phyloP scores from a whole-genome alignment of 2,888 invertebrate species.

The Amblyteles armatorius region DNA sequence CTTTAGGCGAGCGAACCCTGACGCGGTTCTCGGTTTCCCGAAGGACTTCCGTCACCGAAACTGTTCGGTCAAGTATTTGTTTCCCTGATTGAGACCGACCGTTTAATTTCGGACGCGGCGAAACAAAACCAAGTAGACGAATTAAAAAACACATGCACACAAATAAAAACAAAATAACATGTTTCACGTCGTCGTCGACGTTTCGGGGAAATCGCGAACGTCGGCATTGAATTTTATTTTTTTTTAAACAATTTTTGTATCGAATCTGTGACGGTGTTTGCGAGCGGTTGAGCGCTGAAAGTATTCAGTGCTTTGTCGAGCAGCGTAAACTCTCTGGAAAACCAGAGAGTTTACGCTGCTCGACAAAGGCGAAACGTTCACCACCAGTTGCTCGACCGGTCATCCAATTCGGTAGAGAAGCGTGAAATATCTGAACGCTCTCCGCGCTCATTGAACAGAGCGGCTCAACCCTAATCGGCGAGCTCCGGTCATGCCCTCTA shows the following conservation, averaged over 20 bases:
- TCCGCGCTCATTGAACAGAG: slow-evolving; percentile 19
- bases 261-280: slow-evolving; percentile 18
- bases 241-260: slow-evolving; percentile 30
- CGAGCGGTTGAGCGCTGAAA: neutral
- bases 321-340: too few species aligned
- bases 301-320: neutral
- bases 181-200: slow-evolving; percentile 21
- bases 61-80: neutral
- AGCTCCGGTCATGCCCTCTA: slow-evolving; percentile 20
- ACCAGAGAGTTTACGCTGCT: neutral
- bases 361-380: slow-evolving; percentile 30
- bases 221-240: neutral
- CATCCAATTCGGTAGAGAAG: slow-evolving; percentile 69
- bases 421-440: slow-evolving; percentile 67
- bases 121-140: neutral
- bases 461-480: slow-evolving; percentile 6
- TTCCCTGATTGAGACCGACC: neutral
- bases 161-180: slow-evolving; percentile 10
- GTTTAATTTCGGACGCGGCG: slow-evolving; percentile 36
- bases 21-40: neutral
- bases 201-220: slow-evolving; percentile 18
- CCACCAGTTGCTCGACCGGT: slow-evolving; percentile 71
- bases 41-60: neutral
- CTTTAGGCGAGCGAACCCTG: slow-evolving; percentile 16
- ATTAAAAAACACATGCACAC: neutral